A percentile compares a stretch with the other conserved stretches of the same genome.
phyloP scores from a whole-genome alignment of 2,113 vertebrate species.

The Oriolus oriolus region DNA sequence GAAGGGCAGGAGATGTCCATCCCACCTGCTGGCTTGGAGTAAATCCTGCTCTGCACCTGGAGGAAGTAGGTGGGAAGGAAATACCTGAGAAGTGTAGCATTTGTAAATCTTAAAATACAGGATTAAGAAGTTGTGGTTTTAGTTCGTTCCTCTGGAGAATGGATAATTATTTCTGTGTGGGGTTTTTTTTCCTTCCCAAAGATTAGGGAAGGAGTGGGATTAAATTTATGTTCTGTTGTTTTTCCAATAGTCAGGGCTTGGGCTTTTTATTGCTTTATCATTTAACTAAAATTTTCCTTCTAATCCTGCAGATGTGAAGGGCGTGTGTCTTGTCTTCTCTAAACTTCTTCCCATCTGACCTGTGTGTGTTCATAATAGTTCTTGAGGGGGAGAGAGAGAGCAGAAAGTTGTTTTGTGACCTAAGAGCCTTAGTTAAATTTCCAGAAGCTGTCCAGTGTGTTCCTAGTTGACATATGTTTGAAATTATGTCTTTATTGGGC shows the following conservation, averaged over 20 bases:
- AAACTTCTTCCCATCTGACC: not conserved
- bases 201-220: not conserved
- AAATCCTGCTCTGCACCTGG: not conserved
- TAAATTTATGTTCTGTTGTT: not conserved
- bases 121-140: not conserved
- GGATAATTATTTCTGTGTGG: not conserved
- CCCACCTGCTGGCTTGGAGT: not conserved
- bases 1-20: not conserved
- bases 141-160: not conserved
- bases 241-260: not conserved
- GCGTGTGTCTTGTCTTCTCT: not conserved
- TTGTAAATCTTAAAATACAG: not conserved
- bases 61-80: not conserved
- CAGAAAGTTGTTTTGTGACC: not conserved
- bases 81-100: not conserved
- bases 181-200: not conserved
- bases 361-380: not conserved
- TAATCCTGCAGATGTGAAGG: not conserved
- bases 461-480: not conserved
- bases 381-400: not conserved
- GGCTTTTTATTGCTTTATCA: not conserved
- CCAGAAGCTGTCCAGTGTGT: not conserved
- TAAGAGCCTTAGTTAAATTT: not conserved
- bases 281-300: not conserved
- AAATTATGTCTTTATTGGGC: not conserved